Evolutionary conservation across 2,888 invertebrate species (phyloP), one percentile per base, ranked within the genome.

Genomic region (Sarcophaga carnaria): DNA sequence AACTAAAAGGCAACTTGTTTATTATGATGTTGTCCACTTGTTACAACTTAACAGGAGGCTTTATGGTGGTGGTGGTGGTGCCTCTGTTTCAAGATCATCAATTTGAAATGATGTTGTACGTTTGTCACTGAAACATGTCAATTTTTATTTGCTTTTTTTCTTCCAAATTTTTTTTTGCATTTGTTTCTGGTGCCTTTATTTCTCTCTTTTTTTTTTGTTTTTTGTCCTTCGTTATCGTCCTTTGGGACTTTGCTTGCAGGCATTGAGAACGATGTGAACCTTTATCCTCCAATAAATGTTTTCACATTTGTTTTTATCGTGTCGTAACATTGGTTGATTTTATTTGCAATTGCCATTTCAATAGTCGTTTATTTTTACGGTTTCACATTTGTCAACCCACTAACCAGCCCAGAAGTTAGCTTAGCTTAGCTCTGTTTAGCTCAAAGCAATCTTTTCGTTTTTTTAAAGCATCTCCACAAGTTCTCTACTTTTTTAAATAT

Each of bases 281-380:
- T 37, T 86, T 54, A 12, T 12, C 76, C 74, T 45, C n/a, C 25
- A 62, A 8, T 59, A 14, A 69, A 81, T 85, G 89, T 90, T 90
- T 89, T 89, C 90, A 89, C 88, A 89, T 90, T 89, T 90, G 89
- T 83, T 90, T 90, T 89, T 88, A 85, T 89, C 88, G 89, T 89
- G 90, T 91, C 86, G 82, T 87, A 87, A 87, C 84, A 84, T 37
- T 86, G 88, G 78, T 87, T 87, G 88, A 85, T 85, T 80, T 89
- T 87, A 85, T 87, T 86, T 86, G 72, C 79, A 81, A 72, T 37
- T 37, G 37, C 82, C 88, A 85, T 86, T 84, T 86, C 84, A 83
- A 88, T 89, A 88, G 63, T 88, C 88, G 86, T 90, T 91, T 91
- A 91, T 89, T 91, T 92, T 92, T 90, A 91, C 89, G 86, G 88